Conservation (phyloP, 2,113 vertebrate species). For the Zosterops pallidus region DNA sequence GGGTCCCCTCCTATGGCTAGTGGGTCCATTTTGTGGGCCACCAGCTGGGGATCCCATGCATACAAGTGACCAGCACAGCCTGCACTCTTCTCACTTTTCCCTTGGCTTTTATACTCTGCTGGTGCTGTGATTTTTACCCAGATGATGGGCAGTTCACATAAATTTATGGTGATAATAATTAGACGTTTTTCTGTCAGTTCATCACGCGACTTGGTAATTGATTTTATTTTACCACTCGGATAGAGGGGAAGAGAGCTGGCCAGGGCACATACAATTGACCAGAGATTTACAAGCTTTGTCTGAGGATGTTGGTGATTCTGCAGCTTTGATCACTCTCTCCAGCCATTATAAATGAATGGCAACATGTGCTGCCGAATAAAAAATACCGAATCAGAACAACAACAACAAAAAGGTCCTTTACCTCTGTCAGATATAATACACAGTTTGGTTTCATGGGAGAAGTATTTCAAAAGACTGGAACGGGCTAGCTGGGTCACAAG, state of each 20-base stretch:
- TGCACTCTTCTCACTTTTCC: background rate
- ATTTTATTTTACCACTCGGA: background rate
- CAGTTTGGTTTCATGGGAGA: accelerated
- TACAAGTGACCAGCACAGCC: accelerated
- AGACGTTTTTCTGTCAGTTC: background rate
- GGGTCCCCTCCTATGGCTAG: background rate
- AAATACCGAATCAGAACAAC: background rate
- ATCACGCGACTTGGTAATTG: accelerated
- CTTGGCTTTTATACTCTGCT: background rate
- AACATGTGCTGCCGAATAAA: background rate
- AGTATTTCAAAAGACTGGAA: background rate
- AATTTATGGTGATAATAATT: background rate
- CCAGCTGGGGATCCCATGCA: background rate
- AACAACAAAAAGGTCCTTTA: background rate
- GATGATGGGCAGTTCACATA: accelerated
- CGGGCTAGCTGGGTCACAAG: background rate
- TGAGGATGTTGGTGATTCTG: background rate
- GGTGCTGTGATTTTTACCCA: accelerated
- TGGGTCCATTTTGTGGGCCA: background rate
- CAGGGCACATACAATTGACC: background rate
- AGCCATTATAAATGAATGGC: background rate
- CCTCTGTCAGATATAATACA: background rate
- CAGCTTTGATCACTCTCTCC: background rate
- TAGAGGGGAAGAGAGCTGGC: background rate
- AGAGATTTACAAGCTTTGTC: background rate